These are phyloP conservation scores for Stichopus horrens DNA, from an alignment of 53 echinoderm and acorn worm species.

Conservation along the genomic window DNA sequence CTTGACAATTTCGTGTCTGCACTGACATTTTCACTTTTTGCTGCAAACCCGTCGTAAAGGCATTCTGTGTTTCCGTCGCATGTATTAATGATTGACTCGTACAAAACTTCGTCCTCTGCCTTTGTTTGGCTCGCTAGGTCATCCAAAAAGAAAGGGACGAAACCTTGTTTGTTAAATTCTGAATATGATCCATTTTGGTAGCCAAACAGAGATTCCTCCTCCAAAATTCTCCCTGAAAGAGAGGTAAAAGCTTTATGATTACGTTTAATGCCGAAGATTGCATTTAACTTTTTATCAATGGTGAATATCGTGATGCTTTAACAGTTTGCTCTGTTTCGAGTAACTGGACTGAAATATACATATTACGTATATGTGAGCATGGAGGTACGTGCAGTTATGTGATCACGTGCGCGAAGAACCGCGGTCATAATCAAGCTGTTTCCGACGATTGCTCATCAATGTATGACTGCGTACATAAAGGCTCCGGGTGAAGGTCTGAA, in stretches of 20 bases:
- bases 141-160: slow-evolving; percentile 56
- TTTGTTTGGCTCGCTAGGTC: slow-evolving; percentile 11
- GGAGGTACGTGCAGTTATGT: too few species aligned
- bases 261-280: too few species aligned
- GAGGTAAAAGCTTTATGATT: neutral
- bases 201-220: slow-evolving; percentile 53
- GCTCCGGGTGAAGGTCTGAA: too few species aligned
- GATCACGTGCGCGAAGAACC: too few species aligned
- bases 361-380: too few species aligned
- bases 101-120: slow-evolving; percentile 6
- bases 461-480: too few species aligned
- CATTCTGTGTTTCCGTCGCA: slow-evolving; percentile 54
- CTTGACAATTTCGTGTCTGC: slow-evolving; percentile 46
- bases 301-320: too few species aligned
- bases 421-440: too few species aligned
- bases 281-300: too few species aligned
- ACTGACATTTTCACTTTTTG: slow-evolving; percentile 50
- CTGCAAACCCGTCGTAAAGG: slow-evolving; percentile 62
- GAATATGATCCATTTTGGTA: slow-evolving; percentile 47
- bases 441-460: too few species aligned
- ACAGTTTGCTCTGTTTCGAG: too few species aligned
- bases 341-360: too few species aligned
- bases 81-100: neutral
- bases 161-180: slow-evolving; percentile 45
- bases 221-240: slow-evolving; percentile 54